A percentile compares a stretch with the other conserved stretches of the same genome.
These are phyloP conservation scores for Cataglyphis altisquamis DNA, from an alignment of 2,888 invertebrate genomes.

Conservation along the genomic window DNA sequence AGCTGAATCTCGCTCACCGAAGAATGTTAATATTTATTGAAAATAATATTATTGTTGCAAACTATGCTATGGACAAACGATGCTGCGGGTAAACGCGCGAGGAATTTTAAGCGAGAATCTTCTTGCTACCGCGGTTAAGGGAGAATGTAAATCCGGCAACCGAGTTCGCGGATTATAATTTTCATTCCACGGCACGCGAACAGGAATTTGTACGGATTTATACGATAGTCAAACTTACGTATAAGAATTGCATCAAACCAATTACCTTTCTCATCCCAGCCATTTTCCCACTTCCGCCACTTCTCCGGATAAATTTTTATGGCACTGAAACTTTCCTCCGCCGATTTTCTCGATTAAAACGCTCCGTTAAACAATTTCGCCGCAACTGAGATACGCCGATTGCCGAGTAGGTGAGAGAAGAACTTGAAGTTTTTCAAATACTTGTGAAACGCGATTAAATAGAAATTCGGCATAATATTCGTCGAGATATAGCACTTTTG, in stretches of 20 bases:
- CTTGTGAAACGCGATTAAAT: not conserved
- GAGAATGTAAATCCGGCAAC: constrained; percentile 58
- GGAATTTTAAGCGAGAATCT: constrained; percentile 76
- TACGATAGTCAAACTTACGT: constrained; percentile 51
- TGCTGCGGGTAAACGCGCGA: constrained; percentile 61
- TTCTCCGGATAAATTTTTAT: constrained; percentile 49
- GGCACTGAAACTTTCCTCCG: constrained; percentile 39
- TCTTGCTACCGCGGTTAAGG: constrained; percentile 70
- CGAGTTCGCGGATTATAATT: constrained; percentile 52
- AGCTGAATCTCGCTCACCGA: not conserved
- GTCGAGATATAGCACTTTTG: not conserved
- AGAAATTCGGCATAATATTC: not conserved
- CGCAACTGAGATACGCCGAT: constrained; percentile 36
- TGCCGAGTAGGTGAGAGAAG: not conserved
- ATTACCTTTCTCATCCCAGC: constrained; percentile 23
- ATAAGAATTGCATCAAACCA: constrained; percentile 55
- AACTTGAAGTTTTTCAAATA: constrained; percentile 7
- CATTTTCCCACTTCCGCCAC: not conserved
- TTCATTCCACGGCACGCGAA: constrained; percentile 39
- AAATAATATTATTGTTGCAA: constrained; percentile 49
- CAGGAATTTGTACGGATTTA: constrained; percentile 38
- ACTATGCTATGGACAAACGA: constrained; percentile 42
- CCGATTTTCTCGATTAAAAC: constrained; percentile 46
- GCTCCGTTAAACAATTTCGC: constrained; percentile 46
- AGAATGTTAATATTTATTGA: constrained; percentile 52